Evolutionary conservation across 2,888 invertebrate genomes (phyloP).

Genomic region (Polyommatus icarus): DNA sequence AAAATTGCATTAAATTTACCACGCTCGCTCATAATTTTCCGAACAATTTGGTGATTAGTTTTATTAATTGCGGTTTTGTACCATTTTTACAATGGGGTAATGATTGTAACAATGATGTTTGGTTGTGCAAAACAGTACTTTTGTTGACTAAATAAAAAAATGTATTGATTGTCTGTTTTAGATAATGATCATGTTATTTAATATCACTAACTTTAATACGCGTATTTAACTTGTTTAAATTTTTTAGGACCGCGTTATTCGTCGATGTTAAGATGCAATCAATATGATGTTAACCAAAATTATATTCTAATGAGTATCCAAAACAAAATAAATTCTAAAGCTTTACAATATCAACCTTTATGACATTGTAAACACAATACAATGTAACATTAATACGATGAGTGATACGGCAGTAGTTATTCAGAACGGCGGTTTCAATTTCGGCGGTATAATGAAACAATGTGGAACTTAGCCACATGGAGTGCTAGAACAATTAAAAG

Average conservation of each 20-base stretch:
- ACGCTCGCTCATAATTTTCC: constrained; percentile 67
- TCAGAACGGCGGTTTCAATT: constrained; percentile 38
- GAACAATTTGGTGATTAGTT: constrained; percentile 75
- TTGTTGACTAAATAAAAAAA: background rate
- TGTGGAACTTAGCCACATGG: constrained; percentile 41
- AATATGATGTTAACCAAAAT: too few species aligned
- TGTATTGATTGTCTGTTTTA: background rate
- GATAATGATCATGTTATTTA: background rate
- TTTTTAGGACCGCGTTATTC: too few species aligned
- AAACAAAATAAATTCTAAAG: background rate
- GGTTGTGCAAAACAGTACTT: background rate
- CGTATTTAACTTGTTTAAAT: too few species aligned
- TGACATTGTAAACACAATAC: background rate
- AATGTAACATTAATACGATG: constrained; percentile 33
- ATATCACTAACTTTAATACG: too few species aligned
- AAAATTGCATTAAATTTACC: constrained; percentile 71
- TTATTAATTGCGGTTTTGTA: constrained; percentile 58
- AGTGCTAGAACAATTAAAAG: constrained; percentile 61
- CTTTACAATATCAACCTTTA: background rate
- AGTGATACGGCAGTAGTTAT: constrained; percentile 26
- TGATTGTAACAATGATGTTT: background rate
- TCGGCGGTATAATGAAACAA: constrained; percentile 42
- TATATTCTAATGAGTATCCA: too few species aligned
- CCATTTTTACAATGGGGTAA: constrained; percentile 23
- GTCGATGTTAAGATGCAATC: too few species aligned